Percentiles rank a stretch among this genome's conserved stretches.
Evolutionary conservation across 1,140 invertebrate species (phyloP).

Genomic region (Triops longicaudatus): DNA sequence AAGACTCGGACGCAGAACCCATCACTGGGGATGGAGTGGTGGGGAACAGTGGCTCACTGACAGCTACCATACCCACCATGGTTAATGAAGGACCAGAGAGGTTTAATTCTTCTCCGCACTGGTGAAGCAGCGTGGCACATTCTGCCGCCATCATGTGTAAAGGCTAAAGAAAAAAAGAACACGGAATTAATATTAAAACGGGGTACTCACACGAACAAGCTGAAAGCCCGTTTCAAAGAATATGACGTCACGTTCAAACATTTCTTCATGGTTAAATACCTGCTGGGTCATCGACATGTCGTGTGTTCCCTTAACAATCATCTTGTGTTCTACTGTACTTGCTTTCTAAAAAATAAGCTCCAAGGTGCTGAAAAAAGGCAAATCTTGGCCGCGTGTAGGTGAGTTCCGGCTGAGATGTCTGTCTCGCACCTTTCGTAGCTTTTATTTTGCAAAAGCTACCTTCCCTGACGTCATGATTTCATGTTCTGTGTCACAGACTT

Average conservation of each 20-base stretch:
- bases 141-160: constrained; percentile 19
- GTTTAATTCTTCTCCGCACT: constrained; percentile 26
- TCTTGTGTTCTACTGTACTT: neutral
- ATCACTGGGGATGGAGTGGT: neutral
- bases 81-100: neutral
- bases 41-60: neutral
- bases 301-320: neutral
- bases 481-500: neutral
- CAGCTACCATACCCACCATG: constrained; percentile 10
- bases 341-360: neutral
- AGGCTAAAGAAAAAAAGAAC: constrained; percentile 16
- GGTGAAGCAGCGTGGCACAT: constrained; percentile 23
- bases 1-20: constrained; percentile 4
- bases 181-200: neutral
- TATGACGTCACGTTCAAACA: neutral
- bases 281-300: constrained; percentile 9
- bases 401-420: neutral
- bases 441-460: neutral
- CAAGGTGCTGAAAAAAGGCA: neutral
- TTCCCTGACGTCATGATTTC: neutral
- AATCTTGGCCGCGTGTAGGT: neutral
- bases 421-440: neutral
- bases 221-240: neutral
- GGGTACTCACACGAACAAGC: neutral
- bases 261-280: neutral